Evolutionary conservation across 2,797 vertebrate genomes (phyloP).

Genomic region (Pangasius macronema): DNA sequence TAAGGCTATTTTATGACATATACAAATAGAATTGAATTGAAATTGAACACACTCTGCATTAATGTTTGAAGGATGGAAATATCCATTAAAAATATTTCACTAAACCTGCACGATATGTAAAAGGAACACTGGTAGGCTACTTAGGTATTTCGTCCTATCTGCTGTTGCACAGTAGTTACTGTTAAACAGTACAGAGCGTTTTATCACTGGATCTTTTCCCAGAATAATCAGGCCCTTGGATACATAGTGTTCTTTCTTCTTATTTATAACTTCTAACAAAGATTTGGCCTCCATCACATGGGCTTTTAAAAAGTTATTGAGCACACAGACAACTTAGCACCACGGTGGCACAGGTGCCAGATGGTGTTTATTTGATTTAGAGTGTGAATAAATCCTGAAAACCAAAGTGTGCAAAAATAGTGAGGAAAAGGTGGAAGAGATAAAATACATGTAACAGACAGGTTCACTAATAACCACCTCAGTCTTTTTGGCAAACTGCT

Average conservation of each 20-base stretch:
- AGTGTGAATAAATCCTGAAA: not conserved
- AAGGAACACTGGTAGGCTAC: not conserved
- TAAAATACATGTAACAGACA: not conserved
- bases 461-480: not conserved
- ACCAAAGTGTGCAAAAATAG: not conserved
- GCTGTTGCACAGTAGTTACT: not conserved
- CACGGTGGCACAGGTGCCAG: not conserved
- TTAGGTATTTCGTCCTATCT: not conserved
- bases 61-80: not conserved
- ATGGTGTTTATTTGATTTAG: not conserved
- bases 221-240: not conserved
- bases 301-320: not conserved
- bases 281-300: constrained; percentile 11
- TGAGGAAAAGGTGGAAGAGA: not conserved
- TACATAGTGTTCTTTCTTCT: not conserved
- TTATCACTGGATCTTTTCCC: not conserved
- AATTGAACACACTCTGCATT: not conserved
- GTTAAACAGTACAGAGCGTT: not conserved
- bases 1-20: too few relatives aligned
- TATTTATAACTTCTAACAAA: constrained; percentile 23
- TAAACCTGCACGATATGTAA: not conserved
- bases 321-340: not conserved
- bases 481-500: not conserved
- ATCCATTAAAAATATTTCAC: not conserved
- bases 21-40: not conserved